Percentiles rank a stretch among this genome's conserved stretches.
These are phyloP conservation scores for Harlomillsia oculata DNA, from an alignment of 1,140 invertebrate genomes.

Conservation along the genomic window DNA sequence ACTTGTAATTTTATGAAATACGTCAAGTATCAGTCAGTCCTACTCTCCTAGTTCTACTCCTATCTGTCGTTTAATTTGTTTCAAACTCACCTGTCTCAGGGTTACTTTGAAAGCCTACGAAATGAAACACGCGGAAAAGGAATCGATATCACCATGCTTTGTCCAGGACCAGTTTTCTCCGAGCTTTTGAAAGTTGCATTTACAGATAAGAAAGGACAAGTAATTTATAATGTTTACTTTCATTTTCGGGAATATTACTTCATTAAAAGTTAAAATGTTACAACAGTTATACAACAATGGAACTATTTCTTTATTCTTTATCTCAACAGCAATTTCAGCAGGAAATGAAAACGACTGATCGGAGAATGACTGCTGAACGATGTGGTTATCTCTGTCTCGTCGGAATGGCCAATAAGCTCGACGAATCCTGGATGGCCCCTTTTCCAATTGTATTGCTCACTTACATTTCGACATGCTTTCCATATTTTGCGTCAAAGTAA, in stretches of 20 bases:
- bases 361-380: conserved; percentile 56
- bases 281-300: not conserved
- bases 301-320: no score
- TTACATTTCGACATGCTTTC: conserved; percentile 57
- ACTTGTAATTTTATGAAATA: no score
- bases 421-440: conserved; percentile 63
- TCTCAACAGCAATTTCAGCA: conserved; percentile 48
- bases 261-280: not conserved
- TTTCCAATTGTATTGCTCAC: conserved; percentile 54
- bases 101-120: conserved; percentile 58
- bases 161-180: conserved; percentile 65
- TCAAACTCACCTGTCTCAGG: no score
- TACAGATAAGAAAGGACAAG: conserved; percentile 53
- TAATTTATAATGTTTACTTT: no score
- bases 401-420: conserved; percentile 63
- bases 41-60: no score
- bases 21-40: no score
- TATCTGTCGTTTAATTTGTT: no score
- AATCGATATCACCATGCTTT: conserved; percentile 58
- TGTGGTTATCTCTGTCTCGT: conserved; percentile 63
- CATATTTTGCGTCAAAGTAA: conserved; percentile 51
- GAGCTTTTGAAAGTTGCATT: conserved; percentile 59
- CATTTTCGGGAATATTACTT: not conserved
- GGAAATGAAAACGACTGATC: conserved; percentile 44
- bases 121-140: conserved; percentile 52